Percentiles rank a stretch among this genome's conserved stretches.
Conservation (phyloP, 2,797 vertebrate species). For the Sebastes iracundus region DNA sequence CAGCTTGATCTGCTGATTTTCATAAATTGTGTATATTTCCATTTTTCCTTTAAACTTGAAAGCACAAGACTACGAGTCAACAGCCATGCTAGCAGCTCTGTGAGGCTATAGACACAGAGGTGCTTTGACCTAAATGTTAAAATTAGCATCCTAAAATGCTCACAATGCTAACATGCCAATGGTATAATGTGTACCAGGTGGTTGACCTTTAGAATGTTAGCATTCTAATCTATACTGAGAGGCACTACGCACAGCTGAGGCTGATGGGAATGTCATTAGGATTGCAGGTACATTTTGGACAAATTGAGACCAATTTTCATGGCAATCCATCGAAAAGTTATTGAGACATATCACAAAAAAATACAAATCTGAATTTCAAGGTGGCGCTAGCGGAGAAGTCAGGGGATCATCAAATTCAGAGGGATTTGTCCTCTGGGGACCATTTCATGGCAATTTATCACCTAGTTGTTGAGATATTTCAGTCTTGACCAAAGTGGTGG, state of each 20-base stretch:
- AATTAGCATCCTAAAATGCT: not conserved
- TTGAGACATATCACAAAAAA: not conserved
- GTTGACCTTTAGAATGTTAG: not conserved
- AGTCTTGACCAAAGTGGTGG: not conserved
- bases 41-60: not conserved
- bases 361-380: not conserved
- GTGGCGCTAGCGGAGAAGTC: too few species aligned
- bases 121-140: not conserved
- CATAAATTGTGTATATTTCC: not conserved
- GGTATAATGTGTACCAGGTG: too few species aligned
- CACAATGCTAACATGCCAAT: too few species aligned
- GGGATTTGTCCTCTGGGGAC: not conserved
- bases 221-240: not conserved
- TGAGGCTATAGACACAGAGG: not conserved
- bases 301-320: not conserved
- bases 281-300: too few species aligned
- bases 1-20: not conserved
- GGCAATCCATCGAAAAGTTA: not conserved
- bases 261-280: too few species aligned
- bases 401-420: not conserved
- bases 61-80: not conserved
- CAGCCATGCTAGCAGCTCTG: not conserved
- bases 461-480: not conserved
- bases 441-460: too few species aligned
- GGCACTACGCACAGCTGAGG: too few species aligned